A percentile compares a stretch with the other conserved stretches of the same genome.
Evolutionary conservation across 1,140 invertebrate genomes (phyloP).

Genomic region (Sycophila sp.): DNA sequence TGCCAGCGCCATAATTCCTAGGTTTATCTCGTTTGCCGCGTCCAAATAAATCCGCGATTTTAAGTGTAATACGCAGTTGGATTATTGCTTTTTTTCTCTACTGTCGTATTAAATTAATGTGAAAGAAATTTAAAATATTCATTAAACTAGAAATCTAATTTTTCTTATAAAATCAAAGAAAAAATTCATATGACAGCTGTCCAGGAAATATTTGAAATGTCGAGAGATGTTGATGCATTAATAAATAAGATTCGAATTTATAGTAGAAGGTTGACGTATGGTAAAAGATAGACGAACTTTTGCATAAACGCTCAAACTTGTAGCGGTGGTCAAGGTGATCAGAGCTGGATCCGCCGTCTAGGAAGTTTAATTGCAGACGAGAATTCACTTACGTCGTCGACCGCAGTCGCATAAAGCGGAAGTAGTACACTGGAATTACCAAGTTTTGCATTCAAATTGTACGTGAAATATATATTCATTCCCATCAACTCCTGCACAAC

Average conservation of each 20-base stretch:
- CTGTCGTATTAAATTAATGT: too few species aligned
- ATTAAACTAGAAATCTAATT: too few species aligned
- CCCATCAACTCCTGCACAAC: too few species aligned
- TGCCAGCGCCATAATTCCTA: background rate
- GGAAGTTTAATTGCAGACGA: slow-evolving; percentile 6
- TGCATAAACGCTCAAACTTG: background rate
- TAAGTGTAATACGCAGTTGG: background rate
- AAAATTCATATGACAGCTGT: too few species aligned
- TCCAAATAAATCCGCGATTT: background rate
- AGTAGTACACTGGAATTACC: background rate
- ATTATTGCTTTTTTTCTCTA: too few species aligned
- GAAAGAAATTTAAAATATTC: too few species aligned
- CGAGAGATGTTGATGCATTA: too few species aligned
- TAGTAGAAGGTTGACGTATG: too few species aligned
- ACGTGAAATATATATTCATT: slow-evolving; percentile 5
- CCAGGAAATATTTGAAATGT: too few species aligned
- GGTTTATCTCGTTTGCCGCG: background rate
- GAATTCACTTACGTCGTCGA: background rate
- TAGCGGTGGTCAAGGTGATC: background rate
- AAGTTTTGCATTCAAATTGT: slow-evolving; percentile 1
- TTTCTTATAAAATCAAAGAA: too few species aligned
- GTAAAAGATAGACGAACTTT: too few species aligned
- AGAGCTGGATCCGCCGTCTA: background rate
- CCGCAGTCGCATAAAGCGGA: background rate
- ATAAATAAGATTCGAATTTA: too few species aligned